phyloP scores from a whole-genome alignment of 2,113 vertebrate species.

The Poeciliopsis retropinna region DNA sequence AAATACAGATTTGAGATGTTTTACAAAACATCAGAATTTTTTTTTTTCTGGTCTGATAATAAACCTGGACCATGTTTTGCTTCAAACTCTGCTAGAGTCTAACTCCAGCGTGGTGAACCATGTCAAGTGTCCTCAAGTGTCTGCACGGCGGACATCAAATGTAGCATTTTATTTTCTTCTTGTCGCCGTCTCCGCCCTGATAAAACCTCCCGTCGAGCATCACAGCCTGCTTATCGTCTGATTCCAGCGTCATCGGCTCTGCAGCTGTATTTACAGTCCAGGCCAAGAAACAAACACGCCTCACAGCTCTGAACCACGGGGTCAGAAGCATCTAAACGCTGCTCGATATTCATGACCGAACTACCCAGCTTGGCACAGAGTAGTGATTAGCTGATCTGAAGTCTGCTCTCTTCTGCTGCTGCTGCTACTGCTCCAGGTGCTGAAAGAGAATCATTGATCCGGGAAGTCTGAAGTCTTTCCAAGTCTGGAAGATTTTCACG shows the following conservation, averaged over 20 bases:
- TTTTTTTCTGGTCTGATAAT: not conserved
- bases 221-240: not conserved
- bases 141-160: conserved; percentile 5
- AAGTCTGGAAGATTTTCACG: too few relatives aligned
- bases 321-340: not conserved
- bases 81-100: not conserved
- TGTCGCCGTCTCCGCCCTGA: not conserved
- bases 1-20: not conserved
- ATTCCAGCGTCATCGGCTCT: not conserved
- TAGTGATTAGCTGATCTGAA: not conserved
- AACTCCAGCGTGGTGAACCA: not conserved
- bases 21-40: not conserved
- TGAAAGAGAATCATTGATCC: too few relatives aligned
- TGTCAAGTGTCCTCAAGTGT: conserved; percentile 5
- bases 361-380: not conserved
- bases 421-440: not conserved
- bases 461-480: too few relatives aligned
- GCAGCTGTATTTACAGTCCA: not conserved
- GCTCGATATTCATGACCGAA: not conserved
- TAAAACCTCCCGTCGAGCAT: not conserved
- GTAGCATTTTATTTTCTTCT: not conserved
- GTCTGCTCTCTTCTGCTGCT: not conserved
- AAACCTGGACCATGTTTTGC: not conserved
- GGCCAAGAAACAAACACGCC: not conserved
- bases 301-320: not conserved